A percentile compares a stretch with the other conserved stretches of the same genome.
Conservation (phyloP, 2,113 vertebrate genomes). For the Psittacula cyanocephala region DNA sequence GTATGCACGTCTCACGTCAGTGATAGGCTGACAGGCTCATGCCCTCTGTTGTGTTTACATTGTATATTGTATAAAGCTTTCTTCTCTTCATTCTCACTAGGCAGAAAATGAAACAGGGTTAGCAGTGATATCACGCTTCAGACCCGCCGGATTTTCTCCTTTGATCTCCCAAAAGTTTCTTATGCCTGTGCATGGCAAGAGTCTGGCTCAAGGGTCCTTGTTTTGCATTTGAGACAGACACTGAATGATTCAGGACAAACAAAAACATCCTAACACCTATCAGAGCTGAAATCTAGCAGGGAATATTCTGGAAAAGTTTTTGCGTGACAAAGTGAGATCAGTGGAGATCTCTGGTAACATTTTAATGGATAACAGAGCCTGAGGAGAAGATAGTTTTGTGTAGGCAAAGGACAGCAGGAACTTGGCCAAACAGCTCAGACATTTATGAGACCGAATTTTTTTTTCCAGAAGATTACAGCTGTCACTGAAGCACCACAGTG, state of each 20-base stretch:
- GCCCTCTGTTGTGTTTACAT: conserved; percentile 5
- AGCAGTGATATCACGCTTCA: conserved; percentile 7
- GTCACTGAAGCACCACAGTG: not conserved
- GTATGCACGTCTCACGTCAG: conserved; percentile 50
- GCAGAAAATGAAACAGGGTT: not conserved
- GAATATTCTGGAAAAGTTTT: not conserved
- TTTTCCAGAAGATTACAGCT: not conserved
- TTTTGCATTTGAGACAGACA: not conserved
- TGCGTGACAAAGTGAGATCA: conserved; percentile 1
- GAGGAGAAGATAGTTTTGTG: not conserved
- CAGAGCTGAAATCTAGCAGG: not conserved
- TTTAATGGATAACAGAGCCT: conserved; percentile 9
- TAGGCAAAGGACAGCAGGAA: not conserved
- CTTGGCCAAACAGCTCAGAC: not conserved
- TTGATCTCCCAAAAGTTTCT: not conserved
- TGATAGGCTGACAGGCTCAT: conserved; percentile 41
- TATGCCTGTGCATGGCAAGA: not conserved
- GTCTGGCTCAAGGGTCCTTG: not conserved
- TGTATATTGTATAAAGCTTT: conserved; percentile 12
- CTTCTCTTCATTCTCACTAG: not conserved
- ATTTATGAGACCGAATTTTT: not conserved
- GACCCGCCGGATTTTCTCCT: not conserved
- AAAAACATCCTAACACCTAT: not conserved
- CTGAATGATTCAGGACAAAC: not conserved
- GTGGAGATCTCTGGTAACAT: not conserved